Percentiles rank a stretch among this genome's conserved stretches.
Conservation (phyloP, 2,797 vertebrate genomes). For the Acrossocheilus fasciatus region DNA sequence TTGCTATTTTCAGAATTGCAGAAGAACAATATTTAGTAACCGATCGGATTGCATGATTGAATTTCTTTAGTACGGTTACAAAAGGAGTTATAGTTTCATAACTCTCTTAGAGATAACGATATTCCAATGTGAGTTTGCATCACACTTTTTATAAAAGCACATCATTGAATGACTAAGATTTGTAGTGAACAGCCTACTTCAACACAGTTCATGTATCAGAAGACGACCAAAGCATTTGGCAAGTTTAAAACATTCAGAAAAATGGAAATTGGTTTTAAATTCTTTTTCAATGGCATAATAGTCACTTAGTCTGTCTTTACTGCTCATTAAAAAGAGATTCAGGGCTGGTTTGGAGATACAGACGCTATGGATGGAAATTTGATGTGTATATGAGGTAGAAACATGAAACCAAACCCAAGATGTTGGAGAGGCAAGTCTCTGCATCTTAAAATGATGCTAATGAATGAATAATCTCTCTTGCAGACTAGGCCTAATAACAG, state of each 20-base stretch:
- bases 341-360: conserved; percentile 25
- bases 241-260: conserved; percentile 16
- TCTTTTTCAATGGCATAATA: conserved; percentile 25
- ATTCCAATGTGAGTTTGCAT: conserved; percentile 15
- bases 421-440: conserved; percentile 8
- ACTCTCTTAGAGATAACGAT: background rate
- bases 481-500: conserved; percentile 16
- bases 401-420: conserved; percentile 25
- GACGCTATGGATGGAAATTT: background rate
- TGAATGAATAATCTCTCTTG: conserved; percentile 39
- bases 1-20: conserved; percentile 27
- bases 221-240: conserved; percentile 13
- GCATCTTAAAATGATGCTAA: conserved; percentile 42
- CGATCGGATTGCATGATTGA: background rate
- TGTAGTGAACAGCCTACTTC: background rate
- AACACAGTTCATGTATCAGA: conserved; percentile 8
- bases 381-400: conserved; percentile 36
- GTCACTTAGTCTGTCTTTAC: conserved; percentile 9
- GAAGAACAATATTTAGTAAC: background rate
- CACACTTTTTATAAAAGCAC: background rate
- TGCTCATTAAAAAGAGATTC: conserved; percentile 17
- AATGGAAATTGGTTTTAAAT: conserved; percentile 33
- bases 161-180: background rate
- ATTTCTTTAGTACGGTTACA: background rate
- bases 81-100: background rate